Conservation (phyloP, 2,797 vertebrate species). For the Buphagus erythrorhynchus region DNA sequence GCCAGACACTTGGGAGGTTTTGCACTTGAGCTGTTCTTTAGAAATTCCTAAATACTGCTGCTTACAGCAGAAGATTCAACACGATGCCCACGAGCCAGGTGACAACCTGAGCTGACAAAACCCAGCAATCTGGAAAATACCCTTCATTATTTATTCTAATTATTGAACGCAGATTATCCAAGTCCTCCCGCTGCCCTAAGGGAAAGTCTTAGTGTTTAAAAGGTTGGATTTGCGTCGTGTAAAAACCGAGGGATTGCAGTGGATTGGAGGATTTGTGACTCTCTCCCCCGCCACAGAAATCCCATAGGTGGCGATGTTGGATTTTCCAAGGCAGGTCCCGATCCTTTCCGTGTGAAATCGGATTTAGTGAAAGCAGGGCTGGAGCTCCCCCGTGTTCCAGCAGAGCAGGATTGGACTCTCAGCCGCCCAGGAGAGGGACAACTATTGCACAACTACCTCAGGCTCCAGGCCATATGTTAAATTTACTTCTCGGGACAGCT, state of each 20-base stretch:
- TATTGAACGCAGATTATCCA: not conserved
- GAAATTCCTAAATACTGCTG: not conserved
- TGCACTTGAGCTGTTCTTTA: not conserved
- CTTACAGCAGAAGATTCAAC: not conserved
- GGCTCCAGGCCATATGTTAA: not conserved
- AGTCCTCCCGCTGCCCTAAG: not conserved
- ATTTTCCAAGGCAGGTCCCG: not conserved
- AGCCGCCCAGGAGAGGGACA: not conserved
- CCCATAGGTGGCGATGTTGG: slow-evolving; percentile 55
- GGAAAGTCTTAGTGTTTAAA: not conserved
- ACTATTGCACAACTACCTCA: not conserved
- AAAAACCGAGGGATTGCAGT: not conserved
- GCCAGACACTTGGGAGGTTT: not conserved
- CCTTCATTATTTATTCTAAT: not conserved
- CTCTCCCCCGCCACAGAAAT: not conserved
- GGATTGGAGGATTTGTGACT: not conserved
- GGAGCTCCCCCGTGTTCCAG: not conserved
- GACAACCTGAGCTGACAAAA: not conserved
- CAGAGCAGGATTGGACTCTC: not conserved
- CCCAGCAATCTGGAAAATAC: not conserved
- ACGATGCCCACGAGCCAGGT: no score
- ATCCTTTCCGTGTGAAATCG: not conserved
- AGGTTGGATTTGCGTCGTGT: not conserved
- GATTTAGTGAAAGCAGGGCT: not conserved
- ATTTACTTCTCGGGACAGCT: not conserved